Evolutionary conservation across 2,113 vertebrate species (phyloP).

Genomic region (Psephotus haematonotus): DNA sequence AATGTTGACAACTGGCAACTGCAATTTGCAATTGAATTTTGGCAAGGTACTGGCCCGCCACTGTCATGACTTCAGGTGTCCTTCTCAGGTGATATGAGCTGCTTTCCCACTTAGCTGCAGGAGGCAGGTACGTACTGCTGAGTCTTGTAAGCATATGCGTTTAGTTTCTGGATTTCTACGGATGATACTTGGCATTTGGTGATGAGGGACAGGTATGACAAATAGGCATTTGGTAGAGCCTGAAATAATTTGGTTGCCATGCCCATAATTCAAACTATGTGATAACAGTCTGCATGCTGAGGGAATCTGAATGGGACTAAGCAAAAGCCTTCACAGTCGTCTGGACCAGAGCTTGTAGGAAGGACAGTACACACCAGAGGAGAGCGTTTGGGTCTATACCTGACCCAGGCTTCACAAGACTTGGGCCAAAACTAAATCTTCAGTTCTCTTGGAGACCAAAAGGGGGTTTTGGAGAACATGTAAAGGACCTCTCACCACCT

Average conservation of each 20-base stretch:
- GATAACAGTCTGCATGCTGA: not conserved
- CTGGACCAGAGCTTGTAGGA: not conserved
- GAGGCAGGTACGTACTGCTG: not conserved
- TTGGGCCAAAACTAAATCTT: not conserved
- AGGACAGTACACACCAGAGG: not conserved
- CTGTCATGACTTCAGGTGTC: not conserved
- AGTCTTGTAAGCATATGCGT: not conserved
- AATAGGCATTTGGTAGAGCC: not conserved
- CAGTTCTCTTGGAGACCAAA: not conserved
- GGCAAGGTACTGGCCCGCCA: not conserved
- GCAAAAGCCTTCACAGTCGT: not conserved
- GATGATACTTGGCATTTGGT: not conserved
- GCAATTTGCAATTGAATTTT: not conserved
- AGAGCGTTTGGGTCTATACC: not conserved
- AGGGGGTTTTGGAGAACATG: not conserved
- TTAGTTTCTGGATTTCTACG: not conserved
- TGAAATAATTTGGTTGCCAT: not conserved
- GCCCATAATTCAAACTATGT: not conserved
- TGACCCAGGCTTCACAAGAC: not conserved
- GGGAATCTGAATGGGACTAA: not conserved
- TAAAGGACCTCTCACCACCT: not conserved
- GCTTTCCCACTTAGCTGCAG: not conserved
- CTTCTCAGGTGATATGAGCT: not conserved
- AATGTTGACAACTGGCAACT: slow-evolving; percentile 17
- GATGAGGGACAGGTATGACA: not conserved